These are phyloP conservation scores for Leptopilina clavipes DNA, from an alignment of 1,140 invertebrate genomes.

Conservation along the genomic window DNA sequence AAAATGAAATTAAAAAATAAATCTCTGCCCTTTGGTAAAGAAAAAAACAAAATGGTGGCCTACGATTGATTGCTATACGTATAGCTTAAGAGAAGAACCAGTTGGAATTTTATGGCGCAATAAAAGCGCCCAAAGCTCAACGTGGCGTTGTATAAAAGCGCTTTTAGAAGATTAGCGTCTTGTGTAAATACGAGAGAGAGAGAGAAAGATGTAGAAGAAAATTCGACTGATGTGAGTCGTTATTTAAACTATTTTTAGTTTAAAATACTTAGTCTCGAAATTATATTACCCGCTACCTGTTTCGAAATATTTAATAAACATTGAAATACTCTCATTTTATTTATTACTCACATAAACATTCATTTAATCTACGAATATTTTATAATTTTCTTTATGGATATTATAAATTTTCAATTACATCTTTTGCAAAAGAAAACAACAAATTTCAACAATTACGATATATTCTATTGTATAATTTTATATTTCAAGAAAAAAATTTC, in stretches of 20 bases:
- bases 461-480: no score
- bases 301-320: background rate
- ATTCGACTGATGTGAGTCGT: slow-evolving; percentile 1
- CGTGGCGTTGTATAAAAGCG: background rate
- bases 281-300: background rate
- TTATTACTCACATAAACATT: no score
- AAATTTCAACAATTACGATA: no score
- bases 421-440: no score
- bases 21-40: background rate
- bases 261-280: background rate
- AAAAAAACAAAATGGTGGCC: background rate
- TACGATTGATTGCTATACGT: background rate
- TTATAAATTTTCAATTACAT: no score
- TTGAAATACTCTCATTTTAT: background rate
- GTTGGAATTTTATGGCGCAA: slow-evolving; percentile 18
- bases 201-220: slow-evolving; percentile 7
- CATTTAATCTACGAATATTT: no score
- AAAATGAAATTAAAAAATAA: background rate
- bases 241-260: slow-evolving; percentile 1
- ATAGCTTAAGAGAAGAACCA: background rate
- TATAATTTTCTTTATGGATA: no score
- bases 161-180: slow-evolving; percentile 32
- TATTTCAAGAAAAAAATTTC: no score
- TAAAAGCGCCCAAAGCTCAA: slow-evolving; percentile 15
- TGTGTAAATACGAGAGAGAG: slow-evolving; percentile 30